Evolutionary conservation across 1,140 invertebrate genomes (phyloP), one percentile per base, ranked within the genome.

Genomic region (Augochlora pura): DNA sequence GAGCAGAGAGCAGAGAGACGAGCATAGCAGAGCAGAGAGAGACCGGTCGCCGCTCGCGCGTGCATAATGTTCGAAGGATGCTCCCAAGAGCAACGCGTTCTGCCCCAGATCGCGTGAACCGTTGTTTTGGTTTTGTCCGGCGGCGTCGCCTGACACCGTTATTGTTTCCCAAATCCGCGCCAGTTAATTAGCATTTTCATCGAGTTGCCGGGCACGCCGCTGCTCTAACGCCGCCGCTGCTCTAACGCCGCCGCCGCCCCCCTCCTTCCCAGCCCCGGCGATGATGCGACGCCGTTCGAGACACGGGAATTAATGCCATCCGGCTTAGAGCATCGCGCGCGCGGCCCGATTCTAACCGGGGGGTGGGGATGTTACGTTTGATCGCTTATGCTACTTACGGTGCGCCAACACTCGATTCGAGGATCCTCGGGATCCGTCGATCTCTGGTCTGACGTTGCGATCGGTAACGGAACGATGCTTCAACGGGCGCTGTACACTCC

Each of bases 111-210:
- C 60, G 23, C 5, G 16, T n/a, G 21, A 14, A n/a, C 18, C 54
- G 21, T 63, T 70, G 66, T 77, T 77, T 77, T 71, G 57, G 16
- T 77, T 77, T 77, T 52, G 67, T 63, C 75, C 66, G 8, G 14
- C 42, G 57, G 21, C 42, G 57, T 1, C 42, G 23, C 46, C 46
- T 52, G 68, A 72, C 68, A 64, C 25, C 38, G 77, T 73, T 65
- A 64, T 78, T 72, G 69, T 65, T 65, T 18, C 49, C 57, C 42
- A 46, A 73, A 65, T 64, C 69, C 23, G 3, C 18, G 27, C 38
- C 60, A 32, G 60, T 78, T 78, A 78, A 78, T 78, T 78, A 78
- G 60, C 77, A 75, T 80, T 60, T 67, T 75, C 77, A 78, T 76
- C 68, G 72, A 52, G 54, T 73, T 81, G 66, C 64, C 27, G 66